Evolutionary conservation across 1,140 invertebrate genomes (phyloP).

Genomic region (Drosophila sp.): DNA sequence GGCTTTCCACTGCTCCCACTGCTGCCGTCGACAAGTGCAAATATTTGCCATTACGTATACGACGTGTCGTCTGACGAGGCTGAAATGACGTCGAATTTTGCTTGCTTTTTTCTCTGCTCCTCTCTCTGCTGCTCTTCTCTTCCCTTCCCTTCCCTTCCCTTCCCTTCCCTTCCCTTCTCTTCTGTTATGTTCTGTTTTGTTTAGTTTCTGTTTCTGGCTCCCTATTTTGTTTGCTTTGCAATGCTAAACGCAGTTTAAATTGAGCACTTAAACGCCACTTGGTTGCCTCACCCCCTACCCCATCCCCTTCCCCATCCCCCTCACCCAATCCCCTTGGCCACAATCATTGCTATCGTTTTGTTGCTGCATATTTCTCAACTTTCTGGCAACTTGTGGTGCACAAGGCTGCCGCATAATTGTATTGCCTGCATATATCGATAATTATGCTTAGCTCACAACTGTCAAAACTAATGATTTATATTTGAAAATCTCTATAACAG

Average conservation of each 20-base stretch:
- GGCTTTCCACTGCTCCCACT: constrained; percentile 19
- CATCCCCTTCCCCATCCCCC: background rate
- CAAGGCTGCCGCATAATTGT: too few relatives aligned
- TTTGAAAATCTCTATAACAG: too few relatives aligned
- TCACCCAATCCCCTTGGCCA: too few relatives aligned
- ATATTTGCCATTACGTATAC: constrained; percentile 71
- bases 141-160: background rate
- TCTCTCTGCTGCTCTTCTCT: too few relatives aligned
- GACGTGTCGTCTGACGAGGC: constrained; percentile 47
- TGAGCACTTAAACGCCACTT: constrained; percentile 50
- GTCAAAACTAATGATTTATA: too few relatives aligned
- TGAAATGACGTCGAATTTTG: constrained; percentile 30
- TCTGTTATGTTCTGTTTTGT: background rate
- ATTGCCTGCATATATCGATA: too few relatives aligned
- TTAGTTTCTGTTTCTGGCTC: constrained; percentile 10
- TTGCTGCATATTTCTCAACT: background rate
- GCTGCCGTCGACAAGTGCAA: constrained; percentile 30
- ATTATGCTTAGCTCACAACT: too few relatives aligned
- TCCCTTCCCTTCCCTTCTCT: background rate
- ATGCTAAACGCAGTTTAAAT: constrained; percentile 64
- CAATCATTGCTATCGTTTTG: background rate
- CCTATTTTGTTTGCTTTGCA: constrained; percentile 38
- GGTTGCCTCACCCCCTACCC: background rate
- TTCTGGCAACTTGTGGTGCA: too few relatives aligned
- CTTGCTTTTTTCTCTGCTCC: too few relatives aligned